Evolutionary conservation across 2,797 vertebrate genomes (phyloP), one percentile per base, ranked within the genome.

Genomic region (Lithobates sylvaticus): DNA sequence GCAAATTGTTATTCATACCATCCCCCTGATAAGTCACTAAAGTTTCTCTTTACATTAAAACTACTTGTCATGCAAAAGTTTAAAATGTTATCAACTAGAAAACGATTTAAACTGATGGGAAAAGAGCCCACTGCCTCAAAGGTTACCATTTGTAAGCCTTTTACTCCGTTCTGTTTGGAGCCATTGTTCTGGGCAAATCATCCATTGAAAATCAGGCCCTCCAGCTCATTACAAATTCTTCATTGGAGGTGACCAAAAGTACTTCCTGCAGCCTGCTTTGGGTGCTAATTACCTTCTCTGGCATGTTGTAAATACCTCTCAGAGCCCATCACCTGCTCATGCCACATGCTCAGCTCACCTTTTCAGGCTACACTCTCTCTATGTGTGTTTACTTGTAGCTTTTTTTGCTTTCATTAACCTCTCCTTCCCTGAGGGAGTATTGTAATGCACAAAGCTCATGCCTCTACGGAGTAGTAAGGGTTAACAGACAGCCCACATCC

Each of bases 161-260:
- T 94, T 90, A 89, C 95, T 93, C 80, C 84, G 93, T 94, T 95
- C 93, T 97, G 94, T 96, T 96, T 96, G 96, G 95, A 91, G 89
- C 93, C 94, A 96, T 97, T 98, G 97, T 99, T 96, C 94, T 73
- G 90, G 88, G 91, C 93, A 95, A 97, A 96, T 97, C 96, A 97
- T 93, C 97, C 96, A 71, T 96, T 94, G 89, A 95, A 96, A 96
- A 96, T 96, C 94, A 93, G 91, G 92, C 95, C 93, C 96, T 95
- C 92, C 93, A 92, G 94, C 96, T 97, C 95, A 91, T 96, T 95
- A 96, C 94, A 91, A 93, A 95, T 92, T 95, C 96, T 92, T 94
- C 93, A 90, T 96, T 86, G 90, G 92, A 95, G 95, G 93, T 95
- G 95, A 95, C 93, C 95, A 95, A 95, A 93, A 95, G 92, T 94